phyloP scores from a whole-genome alignment of 2,888 invertebrate species.

The Branchipolynoe longqiensis region DNA sequence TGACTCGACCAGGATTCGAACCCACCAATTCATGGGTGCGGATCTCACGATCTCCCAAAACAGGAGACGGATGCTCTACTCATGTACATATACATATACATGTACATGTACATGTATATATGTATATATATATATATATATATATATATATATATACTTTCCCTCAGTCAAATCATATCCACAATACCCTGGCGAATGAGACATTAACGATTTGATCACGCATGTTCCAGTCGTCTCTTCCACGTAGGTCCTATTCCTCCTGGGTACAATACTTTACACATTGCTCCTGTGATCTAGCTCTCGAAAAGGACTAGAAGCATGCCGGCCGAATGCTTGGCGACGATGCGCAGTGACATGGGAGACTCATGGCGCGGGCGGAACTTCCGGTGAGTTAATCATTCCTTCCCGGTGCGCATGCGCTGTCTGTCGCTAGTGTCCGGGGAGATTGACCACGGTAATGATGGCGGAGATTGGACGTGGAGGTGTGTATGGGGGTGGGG shows the following conservation, averaged over 20 bases:
- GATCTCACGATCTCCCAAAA: too few relatives aligned
- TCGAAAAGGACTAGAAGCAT: background rate
- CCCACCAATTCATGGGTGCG: too few relatives aligned
- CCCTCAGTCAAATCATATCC: too few relatives aligned
- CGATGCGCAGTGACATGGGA: background rate
- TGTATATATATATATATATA: too few relatives aligned
- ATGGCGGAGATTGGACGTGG: background rate
- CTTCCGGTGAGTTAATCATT: conserved; percentile 39
- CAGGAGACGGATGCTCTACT: too few relatives aligned
- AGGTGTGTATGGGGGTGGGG: background rate
- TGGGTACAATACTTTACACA: conserved; percentile 20
- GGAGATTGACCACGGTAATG: background rate
- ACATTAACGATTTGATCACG: conserved; percentile 5
- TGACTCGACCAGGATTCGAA: too few relatives aligned
- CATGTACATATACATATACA: too few relatives aligned
- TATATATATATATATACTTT: too few relatives aligned
- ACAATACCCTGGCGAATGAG: too few relatives aligned
- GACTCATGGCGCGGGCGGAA: background rate
- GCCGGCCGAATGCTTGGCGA: background rate
- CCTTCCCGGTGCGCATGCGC: conserved; percentile 32
- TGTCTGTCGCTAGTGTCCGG: background rate
- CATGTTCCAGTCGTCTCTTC: background rate
- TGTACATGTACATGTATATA: too few relatives aligned
- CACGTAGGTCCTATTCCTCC: conserved; percentile 2
- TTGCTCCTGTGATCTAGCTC: background rate